Evolutionary conservation across 2,797 vertebrate species (phyloP).

Genomic region (Urosaurus nigricauda): DNA sequence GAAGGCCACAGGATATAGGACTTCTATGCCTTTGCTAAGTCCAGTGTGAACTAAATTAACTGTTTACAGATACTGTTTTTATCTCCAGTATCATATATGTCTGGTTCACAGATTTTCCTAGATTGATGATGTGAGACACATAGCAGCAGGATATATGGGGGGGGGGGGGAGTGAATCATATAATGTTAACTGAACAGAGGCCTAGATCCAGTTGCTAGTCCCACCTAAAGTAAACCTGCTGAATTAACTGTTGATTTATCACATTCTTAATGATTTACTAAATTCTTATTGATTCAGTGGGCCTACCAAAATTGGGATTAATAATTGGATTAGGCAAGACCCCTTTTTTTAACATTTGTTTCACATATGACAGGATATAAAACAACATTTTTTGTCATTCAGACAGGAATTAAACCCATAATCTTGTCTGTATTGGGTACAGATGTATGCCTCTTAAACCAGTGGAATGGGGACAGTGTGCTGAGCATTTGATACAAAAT

Average conservation of each 20-base stretch:
- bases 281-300: no score
- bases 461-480: neutral
- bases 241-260: no score
- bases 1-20: neutral
- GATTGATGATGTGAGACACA: neutral
- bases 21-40: neutral
- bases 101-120: neutral
- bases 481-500: neutral
- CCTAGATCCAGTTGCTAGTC: no score
- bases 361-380: neutral
- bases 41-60: neutral
- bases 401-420: neutral
- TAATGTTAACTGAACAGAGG: no score
- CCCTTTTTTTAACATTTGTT: neutral
- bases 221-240: no score
- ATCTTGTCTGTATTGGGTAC: neutral
- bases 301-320: no score
- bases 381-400: neutral
- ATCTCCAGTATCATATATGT: neutral
- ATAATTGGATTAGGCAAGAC: neutral
- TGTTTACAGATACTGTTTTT: neutral
- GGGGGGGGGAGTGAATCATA: no score
- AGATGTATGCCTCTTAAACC: neutral
- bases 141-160: no score
- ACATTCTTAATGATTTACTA: no score